Conservation (phyloP, 1,140 invertebrate species). For the Glossosoma conforme region DNA sequence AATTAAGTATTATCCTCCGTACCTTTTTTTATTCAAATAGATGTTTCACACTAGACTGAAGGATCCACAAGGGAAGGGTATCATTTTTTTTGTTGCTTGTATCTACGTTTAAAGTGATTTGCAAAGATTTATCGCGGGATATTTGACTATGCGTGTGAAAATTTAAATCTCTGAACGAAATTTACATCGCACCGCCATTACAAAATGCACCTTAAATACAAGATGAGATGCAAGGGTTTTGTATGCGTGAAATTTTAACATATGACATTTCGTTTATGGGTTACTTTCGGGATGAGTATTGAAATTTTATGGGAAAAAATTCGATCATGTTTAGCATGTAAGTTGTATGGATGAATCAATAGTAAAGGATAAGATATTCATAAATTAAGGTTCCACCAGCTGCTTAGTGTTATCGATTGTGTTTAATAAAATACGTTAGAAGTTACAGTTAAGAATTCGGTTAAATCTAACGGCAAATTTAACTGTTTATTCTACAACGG, state of each 20-base stretch:
- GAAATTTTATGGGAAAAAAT: constrained; percentile 31
- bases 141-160: constrained; percentile 28
- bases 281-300: constrained; percentile 20
- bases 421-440: no score
- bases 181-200: no score
- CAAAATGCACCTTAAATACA: no score
- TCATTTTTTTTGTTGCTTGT: constrained; percentile 25
- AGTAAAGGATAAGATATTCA: constrained; percentile 15
- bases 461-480: not conserved
- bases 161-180: constrained; percentile 26
- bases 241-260: no score
- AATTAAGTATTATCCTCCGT: constrained; percentile 24
- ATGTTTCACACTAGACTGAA: constrained; percentile 28
- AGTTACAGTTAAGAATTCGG: not conserved
- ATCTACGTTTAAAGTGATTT: constrained; percentile 27
- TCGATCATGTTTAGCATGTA: constrained; percentile 9
- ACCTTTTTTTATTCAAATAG: constrained; percentile 32
- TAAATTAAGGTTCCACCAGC: not conserved
- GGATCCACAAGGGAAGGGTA: constrained; percentile 29
- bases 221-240: no score
- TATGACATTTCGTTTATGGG: constrained; percentile 7
- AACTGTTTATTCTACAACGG: not conserved
- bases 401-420: no score
- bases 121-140: constrained; percentile 30
- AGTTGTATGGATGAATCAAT: constrained; percentile 4